Base-by-base conservation (phyloP, 2,797 vertebrate species). In the Siniperca obscura region DNA sequence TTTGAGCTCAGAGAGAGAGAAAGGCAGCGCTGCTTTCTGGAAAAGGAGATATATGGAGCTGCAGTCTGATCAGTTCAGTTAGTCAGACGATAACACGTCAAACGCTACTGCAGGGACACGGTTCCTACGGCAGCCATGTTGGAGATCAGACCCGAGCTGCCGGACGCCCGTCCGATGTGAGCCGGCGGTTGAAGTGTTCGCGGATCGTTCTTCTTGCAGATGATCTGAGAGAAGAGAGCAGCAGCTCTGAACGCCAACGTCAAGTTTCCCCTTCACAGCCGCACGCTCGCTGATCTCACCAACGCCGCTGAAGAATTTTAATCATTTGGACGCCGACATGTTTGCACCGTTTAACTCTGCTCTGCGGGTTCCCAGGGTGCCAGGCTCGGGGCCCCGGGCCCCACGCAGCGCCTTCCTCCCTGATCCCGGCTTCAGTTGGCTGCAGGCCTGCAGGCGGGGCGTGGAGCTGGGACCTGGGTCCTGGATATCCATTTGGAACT, bases 401-500 rank as follows among this genome's bases (percentile, higher is more conserved):
- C 55, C 55, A 3, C 25, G 19, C 74, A 78, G 70, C 71, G 74
- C 74, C 76, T 40, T 36, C 21, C 65, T 74, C 64, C 66, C 64
- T 7, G 65, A 76, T 64, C 70, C 66, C 1, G 7, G 70, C 66
- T 40, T 14, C 69, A 44, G 48, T 74, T 81, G 86, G 87, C 85
- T 38, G 40, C 36, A 3, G 70, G 84, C 86, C 84, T 10, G 64
- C 74, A 83, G 83, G 79, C 85, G 64, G 89, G 85, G 84, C 25
- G 74, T 77, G 74, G 69, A 70, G 83, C 42, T n/a, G 38, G 72
- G 71, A 36, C 83, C 73, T 30, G 5, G 78, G 88, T 87, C 91
- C 87, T 66, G 92, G 85, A 92, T 66, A 86, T 89, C 93, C 94
- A 93, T 95, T 96, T 95, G 94, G 94, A 95, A 91, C 91, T 95